A percentile compares a stretch with the other conserved stretches of the same genome.
phyloP scores from a whole-genome alignment of 2,113 vertebrate species.

The Oxyura jamaicensis region DNA sequence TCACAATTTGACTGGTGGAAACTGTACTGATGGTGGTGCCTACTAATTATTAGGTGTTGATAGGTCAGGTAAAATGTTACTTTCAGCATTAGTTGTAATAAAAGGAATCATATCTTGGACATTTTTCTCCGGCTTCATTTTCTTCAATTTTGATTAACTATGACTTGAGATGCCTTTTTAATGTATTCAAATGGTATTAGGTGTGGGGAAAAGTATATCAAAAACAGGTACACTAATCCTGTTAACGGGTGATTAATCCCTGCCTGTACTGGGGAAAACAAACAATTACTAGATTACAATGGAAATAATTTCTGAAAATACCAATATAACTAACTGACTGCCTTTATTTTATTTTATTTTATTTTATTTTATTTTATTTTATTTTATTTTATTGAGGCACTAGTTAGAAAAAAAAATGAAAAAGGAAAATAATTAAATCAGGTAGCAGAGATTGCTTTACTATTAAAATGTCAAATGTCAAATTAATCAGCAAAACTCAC shows the following conservation, averaged over 20 bases:
- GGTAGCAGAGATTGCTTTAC: background rate
- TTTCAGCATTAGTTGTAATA: constrained; percentile 9
- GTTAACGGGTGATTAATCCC: no score
- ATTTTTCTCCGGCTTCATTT: constrained; percentile 13
- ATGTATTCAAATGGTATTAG: background rate
- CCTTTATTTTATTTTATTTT: no score
- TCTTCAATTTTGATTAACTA: background rate
- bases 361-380: no score
- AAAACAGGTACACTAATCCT: background rate
- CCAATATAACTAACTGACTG: no score
- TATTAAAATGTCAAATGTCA: background rate
- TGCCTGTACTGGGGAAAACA: no score
- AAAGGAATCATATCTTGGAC: constrained; percentile 30
- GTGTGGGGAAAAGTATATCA: background rate
- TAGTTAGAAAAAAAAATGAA: background rate
- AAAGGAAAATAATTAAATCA: background rate
- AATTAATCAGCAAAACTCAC: background rate
- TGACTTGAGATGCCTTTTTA: background rate
- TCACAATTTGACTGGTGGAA: background rate
- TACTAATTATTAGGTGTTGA: background rate
- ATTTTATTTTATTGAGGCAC: no score
- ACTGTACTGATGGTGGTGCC: background rate
- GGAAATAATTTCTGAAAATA: no score
- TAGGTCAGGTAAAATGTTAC: background rate
- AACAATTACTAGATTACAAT: no score